These are phyloP conservation scores for Chondrilla cf. caribensis DNA, from an alignment of 37 sponge, comb jelly and placozoan species.

Conservation along the genomic window DNA sequence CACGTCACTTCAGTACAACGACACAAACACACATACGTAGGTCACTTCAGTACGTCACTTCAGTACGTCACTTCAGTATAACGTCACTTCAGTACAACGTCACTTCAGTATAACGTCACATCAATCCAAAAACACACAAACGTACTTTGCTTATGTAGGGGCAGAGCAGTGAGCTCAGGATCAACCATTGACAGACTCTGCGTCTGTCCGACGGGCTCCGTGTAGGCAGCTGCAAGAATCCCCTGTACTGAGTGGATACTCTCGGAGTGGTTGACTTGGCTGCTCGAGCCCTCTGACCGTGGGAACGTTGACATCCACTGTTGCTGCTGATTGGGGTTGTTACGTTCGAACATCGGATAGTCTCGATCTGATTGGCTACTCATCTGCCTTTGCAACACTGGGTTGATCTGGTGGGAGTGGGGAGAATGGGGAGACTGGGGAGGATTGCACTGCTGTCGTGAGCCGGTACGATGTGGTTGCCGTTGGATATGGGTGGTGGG, in stretches of 20 bases:
- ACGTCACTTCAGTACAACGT: no score
- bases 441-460: neutral
- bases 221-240: neutral
- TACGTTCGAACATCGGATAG: neutral
- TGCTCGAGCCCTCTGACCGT: neutral
- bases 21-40: no score
- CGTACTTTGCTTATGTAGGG: neutral
- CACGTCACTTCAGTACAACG: no score
- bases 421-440: neutral
- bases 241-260: neutral
- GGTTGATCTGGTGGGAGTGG: neutral
- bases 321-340: no score
- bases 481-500: neutral
- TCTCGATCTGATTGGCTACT: neutral
- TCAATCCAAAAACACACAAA: neutral
- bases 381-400: neutral
- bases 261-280: neutral
- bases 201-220: neutral
- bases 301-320: constrained; percentile 16
- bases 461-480: neutral
- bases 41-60: no score
- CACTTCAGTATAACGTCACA: no score
- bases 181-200: constrained; percentile 1
- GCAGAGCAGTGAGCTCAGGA: neutral
- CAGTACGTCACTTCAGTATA: no score